Conservation (phyloP, 2,888 invertebrate species). For the Oxycera nigricornis region DNA sequence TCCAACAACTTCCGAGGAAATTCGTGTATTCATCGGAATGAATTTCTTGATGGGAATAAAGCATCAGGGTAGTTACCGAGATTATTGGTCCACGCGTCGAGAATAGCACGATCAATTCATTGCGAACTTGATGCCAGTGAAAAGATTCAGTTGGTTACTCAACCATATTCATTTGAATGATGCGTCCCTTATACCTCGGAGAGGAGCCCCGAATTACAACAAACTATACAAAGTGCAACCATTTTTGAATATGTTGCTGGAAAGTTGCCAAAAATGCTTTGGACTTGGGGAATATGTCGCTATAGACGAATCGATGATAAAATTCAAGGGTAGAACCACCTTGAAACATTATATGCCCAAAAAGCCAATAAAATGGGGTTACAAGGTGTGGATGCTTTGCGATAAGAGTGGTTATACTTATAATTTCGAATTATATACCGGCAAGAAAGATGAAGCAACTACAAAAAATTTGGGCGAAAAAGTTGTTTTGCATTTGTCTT, state of each 20-base stretch:
- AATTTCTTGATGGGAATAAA: slow-evolving; percentile 12
- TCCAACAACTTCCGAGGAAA: slow-evolving; percentile 4
- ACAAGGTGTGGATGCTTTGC: slow-evolving; percentile 3
- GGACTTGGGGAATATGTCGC: slow-evolving; percentile 15
- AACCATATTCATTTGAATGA: slow-evolving; percentile 29
- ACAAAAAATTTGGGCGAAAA: slow-evolving; percentile 17
- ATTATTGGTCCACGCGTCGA: slow-evolving; percentile 20
- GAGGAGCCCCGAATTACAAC: slow-evolving; percentile 14
- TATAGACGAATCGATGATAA: not conserved
- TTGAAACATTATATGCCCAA: not conserved
- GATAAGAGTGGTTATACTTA: slow-evolving; percentile 9
- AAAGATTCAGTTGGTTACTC: slow-evolving; percentile 19
- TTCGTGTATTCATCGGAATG: slow-evolving; percentile 3
- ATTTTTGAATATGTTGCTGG: slow-evolving; percentile 12
- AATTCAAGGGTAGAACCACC: not conserved
- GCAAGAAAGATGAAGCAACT: not conserved
- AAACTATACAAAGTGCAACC: slow-evolving; percentile 8
- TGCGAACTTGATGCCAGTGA: slow-evolving; percentile 18
- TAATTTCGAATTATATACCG: not conserved
- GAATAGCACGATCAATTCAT: slow-evolving; percentile 14
- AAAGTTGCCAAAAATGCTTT: slow-evolving; percentile 20
- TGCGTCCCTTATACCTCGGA: not conserved
- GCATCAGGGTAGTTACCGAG: not conserved
- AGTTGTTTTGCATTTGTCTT: not conserved
- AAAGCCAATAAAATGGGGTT: not conserved